phyloP scores from a whole-genome alignment of 2,888 invertebrate genomes.

The Cataglyphis rosenhaueri region DNA sequence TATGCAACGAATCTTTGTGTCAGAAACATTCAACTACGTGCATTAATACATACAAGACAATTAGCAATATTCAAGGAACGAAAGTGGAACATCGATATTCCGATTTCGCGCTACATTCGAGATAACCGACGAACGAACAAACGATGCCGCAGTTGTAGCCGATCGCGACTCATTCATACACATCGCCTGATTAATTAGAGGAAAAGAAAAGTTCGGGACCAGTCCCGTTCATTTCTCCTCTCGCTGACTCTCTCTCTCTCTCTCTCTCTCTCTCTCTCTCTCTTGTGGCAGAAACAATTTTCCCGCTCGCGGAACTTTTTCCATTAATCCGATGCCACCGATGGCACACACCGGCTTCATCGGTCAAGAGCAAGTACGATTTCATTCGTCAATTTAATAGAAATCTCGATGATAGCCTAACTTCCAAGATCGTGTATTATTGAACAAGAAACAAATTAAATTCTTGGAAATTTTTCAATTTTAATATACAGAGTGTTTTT shows the following conservation, averaged over 20 bases:
- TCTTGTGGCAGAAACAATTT: conserved; percentile 47
- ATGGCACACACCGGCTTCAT: conserved; percentile 18
- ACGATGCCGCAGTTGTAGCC: neutral
- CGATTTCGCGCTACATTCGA: neutral
- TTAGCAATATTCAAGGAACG: conserved; percentile 4
- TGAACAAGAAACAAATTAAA: neutral
- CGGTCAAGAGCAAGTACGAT: conserved; percentile 27
- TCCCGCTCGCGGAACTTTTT: conserved; percentile 29
- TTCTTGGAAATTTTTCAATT: conserved; percentile 4
- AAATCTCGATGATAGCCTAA: conserved; percentile 2
- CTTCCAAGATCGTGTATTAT: conserved; percentile 17
- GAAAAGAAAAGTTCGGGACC: neutral
- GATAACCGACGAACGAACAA: neutral
- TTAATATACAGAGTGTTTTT: neutral
- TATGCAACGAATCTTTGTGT: conserved; percentile 14
- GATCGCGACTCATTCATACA: neutral
- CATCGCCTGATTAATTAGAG: conserved; percentile 24
- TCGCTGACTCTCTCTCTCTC: too few relatives aligned
- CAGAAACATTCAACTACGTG: neutral
- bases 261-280: too few relatives aligned
- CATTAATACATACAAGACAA: neutral
- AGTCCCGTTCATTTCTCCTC: conserved; percentile 10
- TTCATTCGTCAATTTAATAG: conserved; percentile 21
- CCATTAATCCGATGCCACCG: conserved; percentile 31
- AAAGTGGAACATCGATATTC: neutral